Conservation (phyloP, 2,888 invertebrate genomes). For the Schrankia costaestrigalis region DNA sequence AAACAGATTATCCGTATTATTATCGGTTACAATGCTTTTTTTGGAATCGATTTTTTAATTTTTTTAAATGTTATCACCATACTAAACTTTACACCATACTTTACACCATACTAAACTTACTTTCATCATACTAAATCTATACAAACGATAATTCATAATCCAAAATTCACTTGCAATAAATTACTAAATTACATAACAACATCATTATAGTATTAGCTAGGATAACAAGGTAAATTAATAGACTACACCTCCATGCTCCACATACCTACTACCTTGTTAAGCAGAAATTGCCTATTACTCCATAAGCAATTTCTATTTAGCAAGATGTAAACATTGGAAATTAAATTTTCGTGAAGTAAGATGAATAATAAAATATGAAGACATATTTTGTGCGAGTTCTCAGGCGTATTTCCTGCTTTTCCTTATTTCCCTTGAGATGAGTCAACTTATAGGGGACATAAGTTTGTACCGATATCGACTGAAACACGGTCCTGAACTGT, state of each 20-base stretch:
- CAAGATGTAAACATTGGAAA: constrained; percentile 31
- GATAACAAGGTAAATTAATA: constrained; percentile 16
- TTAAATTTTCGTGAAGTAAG: constrained; percentile 45
- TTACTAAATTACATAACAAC: constrained; percentile 16
- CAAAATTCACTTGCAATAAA: constrained; percentile 15
- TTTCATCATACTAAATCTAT: too few species aligned
- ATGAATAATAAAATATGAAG: constrained; percentile 59
- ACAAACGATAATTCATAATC: constrained; percentile 16
- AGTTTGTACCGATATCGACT: constrained; percentile 59
- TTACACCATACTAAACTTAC: too few species aligned
- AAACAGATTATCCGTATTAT: too few species aligned
- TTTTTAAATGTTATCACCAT: too few species aligned
- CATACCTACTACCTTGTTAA: constrained; percentile 11
- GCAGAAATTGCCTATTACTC: too few species aligned
- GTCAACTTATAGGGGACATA: constrained; percentile 72
- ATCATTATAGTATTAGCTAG: constrained; percentile 7
- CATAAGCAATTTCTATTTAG: constrained; percentile 12
- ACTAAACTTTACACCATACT: too few species aligned
- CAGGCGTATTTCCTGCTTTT: constrained; percentile 67
- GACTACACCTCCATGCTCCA: neutral
- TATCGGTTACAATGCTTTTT: too few species aligned
- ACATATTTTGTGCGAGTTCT: constrained; percentile 69
- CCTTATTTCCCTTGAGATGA: constrained; percentile 76
- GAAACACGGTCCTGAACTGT: constrained; percentile 30
- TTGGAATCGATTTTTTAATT: too few species aligned